Evolutionary conservation across 1,140 invertebrate genomes (phyloP).

Genomic region (Yoshiicerus persimilis): DNA sequence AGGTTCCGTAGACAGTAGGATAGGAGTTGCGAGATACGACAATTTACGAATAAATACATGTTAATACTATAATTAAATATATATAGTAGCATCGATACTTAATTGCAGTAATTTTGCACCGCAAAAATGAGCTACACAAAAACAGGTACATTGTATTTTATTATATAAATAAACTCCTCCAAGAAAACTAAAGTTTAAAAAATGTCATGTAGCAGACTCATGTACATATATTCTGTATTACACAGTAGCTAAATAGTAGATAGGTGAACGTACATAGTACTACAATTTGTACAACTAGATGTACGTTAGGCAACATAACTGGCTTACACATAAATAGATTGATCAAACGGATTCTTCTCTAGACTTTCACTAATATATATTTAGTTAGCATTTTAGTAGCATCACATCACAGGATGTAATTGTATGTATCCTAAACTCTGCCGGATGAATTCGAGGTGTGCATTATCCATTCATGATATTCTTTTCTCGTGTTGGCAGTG

Average conservation of each 20-base stretch:
- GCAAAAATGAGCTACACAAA: neutral
- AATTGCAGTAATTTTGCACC: neutral
- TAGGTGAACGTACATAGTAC: too few relatives aligned
- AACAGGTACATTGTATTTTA: slow-evolving; percentile 15
- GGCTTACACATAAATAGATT: neutral
- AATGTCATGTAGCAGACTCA: neutral
- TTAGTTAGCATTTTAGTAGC: neutral
- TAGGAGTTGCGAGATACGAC: neutral
- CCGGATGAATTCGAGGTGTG: neutral
- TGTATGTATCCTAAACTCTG: neutral
- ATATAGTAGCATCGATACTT: neutral
- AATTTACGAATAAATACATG: neutral
- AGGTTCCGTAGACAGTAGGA: too few relatives aligned
- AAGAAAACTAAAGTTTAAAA: neutral
- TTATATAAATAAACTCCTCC: neutral
- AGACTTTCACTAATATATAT: neutral
- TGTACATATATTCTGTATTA: neutral
- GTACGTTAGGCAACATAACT: neutral
- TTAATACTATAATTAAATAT: neutral
- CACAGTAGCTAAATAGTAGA: neutral
- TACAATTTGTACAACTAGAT: neutral
- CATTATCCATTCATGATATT: neutral
- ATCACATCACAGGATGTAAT: neutral
- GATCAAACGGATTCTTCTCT: neutral
- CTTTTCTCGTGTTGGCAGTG: neutral